Percentiles rank a stretch among this genome's conserved stretches.
Conservation (phyloP, 1,140 invertebrate genomes). For the Helicoverpa armigera region DNA sequence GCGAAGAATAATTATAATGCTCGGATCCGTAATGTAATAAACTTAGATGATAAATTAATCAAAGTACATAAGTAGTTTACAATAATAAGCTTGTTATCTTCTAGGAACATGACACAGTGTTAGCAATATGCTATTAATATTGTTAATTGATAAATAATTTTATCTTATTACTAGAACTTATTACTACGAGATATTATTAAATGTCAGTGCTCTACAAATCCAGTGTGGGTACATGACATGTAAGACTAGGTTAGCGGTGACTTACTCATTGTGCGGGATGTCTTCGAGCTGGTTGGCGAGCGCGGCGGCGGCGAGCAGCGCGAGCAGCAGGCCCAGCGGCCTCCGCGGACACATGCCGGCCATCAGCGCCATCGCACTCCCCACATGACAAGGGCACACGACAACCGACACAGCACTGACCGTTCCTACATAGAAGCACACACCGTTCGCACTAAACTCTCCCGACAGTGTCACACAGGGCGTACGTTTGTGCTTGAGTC, state of each 20-base stretch:
- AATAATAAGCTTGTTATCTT: slow-evolving; percentile 7
- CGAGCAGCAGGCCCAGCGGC: slow-evolving; percentile 68
- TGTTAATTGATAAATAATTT: neutral
- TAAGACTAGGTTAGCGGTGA: neutral
- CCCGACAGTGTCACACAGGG: slow-evolving; percentile 67
- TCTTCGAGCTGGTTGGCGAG: slow-evolving; percentile 92
- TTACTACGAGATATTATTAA: neutral
- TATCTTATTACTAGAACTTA: neutral
- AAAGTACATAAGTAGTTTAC: neutral
- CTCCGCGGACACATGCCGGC: slow-evolving; percentile 72
- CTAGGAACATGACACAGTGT: neutral
- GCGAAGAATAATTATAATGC: no score
- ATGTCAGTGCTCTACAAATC: neutral
- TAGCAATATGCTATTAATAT: neutral
- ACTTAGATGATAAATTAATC: neutral
- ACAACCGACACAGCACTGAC: slow-evolving; percentile 67
- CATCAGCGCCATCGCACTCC: slow-evolving; percentile 75
- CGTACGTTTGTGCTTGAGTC: slow-evolving; percentile 65
- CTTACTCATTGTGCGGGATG: slow-evolving; percentile 95
- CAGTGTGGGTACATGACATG: neutral
- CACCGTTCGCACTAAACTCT: slow-evolving; percentile 72
- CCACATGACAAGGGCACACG: slow-evolving; percentile 73
- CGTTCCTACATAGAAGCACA: slow-evolving; percentile 68
- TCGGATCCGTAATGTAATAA: neutral
- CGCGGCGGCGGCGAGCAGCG: slow-evolving; percentile 75